Percentiles rank a stretch among this genome's conserved stretches.
Evolutionary conservation across 2,797 vertebrate genomes (phyloP).

Genomic region (Mustela erminea): DNA sequence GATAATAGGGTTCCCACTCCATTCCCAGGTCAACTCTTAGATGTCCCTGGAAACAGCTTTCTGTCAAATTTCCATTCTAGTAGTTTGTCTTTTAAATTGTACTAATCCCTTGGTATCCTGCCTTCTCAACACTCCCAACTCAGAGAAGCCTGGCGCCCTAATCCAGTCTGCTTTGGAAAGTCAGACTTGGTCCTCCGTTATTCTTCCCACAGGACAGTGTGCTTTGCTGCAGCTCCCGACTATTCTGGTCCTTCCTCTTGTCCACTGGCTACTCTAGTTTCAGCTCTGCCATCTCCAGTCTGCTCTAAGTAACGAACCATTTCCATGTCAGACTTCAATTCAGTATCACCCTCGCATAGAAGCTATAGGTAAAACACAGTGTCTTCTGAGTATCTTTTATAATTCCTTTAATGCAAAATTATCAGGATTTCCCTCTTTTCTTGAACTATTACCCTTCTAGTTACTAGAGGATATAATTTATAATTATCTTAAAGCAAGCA

Average conservation of each 20-base stretch:
- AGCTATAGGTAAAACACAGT: background rate
- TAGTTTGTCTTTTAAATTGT: background rate
- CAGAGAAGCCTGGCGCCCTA: background rate
- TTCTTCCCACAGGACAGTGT: background rate
- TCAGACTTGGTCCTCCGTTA: background rate
- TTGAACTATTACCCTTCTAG: background rate
- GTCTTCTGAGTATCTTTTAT: background rate
- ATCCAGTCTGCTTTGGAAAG: background rate
- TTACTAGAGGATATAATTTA: background rate
- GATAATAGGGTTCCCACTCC: background rate
- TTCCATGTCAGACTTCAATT: background rate
- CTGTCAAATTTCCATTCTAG: background rate
- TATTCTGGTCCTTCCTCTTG: background rate
- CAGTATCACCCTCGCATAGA: background rate
- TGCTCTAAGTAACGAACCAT: background rate
- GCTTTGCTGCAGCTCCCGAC: background rate
- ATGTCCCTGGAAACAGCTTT: background rate
- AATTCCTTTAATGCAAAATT: background rate
- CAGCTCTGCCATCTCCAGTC: background rate
- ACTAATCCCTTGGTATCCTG: background rate
- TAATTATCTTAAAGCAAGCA: constrained; percentile 40
- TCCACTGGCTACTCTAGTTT: background rate
- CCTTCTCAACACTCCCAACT: background rate
- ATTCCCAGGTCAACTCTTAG: background rate
- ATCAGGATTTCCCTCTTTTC: background rate